phyloP scores from a whole-genome alignment of 2,797 vertebrate genomes.

The Xenopus petersii region DNA sequence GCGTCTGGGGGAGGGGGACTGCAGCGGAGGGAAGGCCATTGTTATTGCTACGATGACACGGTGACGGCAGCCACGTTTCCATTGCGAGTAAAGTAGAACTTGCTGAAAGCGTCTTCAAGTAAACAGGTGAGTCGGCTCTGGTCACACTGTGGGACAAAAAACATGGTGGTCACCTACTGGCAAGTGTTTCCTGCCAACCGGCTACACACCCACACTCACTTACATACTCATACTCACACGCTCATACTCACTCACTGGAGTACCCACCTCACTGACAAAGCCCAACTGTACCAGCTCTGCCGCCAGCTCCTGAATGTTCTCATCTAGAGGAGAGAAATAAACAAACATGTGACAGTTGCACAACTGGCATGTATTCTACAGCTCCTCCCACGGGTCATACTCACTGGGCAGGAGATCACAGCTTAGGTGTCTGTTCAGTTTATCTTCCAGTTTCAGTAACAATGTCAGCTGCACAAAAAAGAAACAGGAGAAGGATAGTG shows the following conservation, averaged over 20 bases:
- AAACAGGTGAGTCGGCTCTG: slow-evolving; percentile 87
- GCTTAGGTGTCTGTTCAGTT: slow-evolving; percentile 94
- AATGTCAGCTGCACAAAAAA: slow-evolving; percentile 78
- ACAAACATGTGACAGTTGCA: not conserved
- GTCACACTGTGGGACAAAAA: slow-evolving; percentile 73
- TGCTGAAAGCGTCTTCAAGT: slow-evolving; percentile 94
- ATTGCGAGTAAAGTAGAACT: slow-evolving; percentile 88
- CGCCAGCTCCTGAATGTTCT: slow-evolving; percentile 91
- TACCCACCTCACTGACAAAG: slow-evolving; percentile 91
- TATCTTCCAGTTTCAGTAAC: slow-evolving; percentile 95
- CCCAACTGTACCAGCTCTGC: slow-evolving; percentile 95
- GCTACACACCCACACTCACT: no score
- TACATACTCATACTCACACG: no score
- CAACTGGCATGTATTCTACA: no score
- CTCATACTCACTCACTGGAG: not conserved
- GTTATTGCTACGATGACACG: slow-evolving; percentile 83
- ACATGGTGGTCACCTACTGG: no score
- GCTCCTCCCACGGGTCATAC: slow-evolving; percentile 35
- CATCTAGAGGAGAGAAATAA: slow-evolving; percentile 68
- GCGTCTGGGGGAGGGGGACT: not conserved
- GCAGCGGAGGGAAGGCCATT: not conserved
- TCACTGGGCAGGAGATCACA: slow-evolving; percentile 92
- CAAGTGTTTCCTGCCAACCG: no score
- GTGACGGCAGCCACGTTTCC: slow-evolving; percentile 89
- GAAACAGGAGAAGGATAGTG: not conserved